Percentiles rank a stretch among this genome's conserved stretches.
These are phyloP conservation scores for Ptychoptera albimana DNA, from an alignment of 2,888 invertebrate genomes.

Conservation along the genomic window DNA sequence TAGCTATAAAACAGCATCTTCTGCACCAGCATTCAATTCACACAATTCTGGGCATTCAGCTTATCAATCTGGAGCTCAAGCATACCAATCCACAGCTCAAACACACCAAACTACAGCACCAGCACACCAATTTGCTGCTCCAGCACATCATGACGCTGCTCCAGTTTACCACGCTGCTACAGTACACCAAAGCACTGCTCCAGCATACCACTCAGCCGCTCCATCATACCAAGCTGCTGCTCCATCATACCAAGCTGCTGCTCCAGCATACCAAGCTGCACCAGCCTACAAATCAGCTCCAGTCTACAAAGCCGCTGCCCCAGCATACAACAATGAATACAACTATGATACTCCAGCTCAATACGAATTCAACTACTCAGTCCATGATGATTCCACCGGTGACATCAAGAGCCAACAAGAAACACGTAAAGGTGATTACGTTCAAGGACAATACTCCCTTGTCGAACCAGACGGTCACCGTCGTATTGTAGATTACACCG, in stretches of 20 bases:
- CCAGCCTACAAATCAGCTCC: slow-evolving; percentile 24
- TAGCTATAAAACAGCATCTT: too few species aligned
- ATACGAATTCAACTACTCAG: slow-evolving; percentile 28
- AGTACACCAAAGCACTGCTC: neutral
- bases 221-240: neutral
- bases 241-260: neutral
- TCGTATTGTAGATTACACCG: slow-evolving; percentile 26
- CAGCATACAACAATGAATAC: slow-evolving; percentile 11
- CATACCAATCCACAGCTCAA: too few species aligned
- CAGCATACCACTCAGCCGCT: neutral
- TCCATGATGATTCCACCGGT: slow-evolving; percentile 28
- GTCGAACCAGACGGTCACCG: slow-evolving; percentile 28
- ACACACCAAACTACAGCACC: too few species aligned
- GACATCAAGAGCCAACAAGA: slow-evolving; percentile 30
- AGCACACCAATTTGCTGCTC: too few species aligned
- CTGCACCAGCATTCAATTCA: too few species aligned
- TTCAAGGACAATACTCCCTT: slow-evolving; percentile 27
- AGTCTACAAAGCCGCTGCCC: slow-evolving; percentile 9
- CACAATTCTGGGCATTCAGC: too few species aligned
- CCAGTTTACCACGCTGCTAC: neutral
- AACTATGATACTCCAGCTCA: slow-evolving; percentile 21
- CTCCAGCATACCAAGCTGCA: slow-evolving; percentile 15
- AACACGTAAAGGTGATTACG: slow-evolving; percentile 27
- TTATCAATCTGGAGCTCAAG: too few species aligned
- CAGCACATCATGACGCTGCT: neutral